Percentiles rank a stretch among this genome's conserved stretches.
Evolutionary conservation across 2,113 vertebrate species (phyloP).

Genomic region (Rhinolophus ferrumequinum): DNA sequence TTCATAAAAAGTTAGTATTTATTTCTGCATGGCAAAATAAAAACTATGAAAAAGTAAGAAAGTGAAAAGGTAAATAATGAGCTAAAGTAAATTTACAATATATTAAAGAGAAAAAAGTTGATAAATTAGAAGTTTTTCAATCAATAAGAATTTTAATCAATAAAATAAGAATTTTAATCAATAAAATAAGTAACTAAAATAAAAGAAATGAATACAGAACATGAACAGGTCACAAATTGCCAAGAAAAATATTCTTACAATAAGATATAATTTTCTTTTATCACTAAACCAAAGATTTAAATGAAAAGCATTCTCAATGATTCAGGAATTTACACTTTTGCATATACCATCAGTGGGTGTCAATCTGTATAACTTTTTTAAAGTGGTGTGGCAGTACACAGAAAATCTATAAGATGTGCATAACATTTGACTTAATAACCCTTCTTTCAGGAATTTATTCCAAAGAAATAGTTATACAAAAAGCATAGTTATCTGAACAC

Average conservation of each 20-base stretch:
- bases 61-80: neutral
- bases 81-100: conserved; percentile 13
- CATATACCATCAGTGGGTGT: neutral
- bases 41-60: neutral
- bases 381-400: neutral
- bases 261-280: neutral
- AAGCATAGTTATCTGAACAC: neutral
- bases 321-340: neutral
- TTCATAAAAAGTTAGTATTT: neutral
- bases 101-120: neutral
- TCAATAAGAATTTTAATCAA: neutral
- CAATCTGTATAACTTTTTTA: neutral
- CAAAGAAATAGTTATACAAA: neutral
- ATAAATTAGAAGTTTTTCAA: neutral
- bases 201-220: conserved; percentile 5
- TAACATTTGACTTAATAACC: neutral
- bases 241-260: neutral
- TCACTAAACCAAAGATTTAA: neutral
- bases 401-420: neutral
- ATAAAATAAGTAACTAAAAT: neutral
- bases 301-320: neutral
- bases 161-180: neutral
- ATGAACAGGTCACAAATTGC: neutral
- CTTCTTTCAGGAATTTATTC: neutral
- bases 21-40: neutral